Evolutionary conservation across 2,113 vertebrate genomes (phyloP).

Genomic region (Neodon shergylaensis): DNA sequence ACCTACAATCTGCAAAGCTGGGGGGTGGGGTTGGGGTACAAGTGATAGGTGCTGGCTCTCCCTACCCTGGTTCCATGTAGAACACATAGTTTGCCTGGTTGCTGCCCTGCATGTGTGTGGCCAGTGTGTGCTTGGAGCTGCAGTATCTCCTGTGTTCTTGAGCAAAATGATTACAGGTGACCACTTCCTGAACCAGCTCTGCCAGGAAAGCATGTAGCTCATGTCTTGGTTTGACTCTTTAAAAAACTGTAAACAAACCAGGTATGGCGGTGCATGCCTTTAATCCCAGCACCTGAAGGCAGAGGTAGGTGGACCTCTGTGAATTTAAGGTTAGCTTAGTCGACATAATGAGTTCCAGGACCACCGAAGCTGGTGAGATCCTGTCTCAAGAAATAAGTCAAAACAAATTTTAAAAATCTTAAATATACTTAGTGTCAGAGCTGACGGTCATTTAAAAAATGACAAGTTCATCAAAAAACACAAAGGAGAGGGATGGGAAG

Average conservation of each 20-base stretch:
- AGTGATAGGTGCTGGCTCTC: background rate
- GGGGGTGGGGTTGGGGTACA: background rate
- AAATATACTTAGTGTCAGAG: background rate
- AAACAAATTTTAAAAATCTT: background rate
- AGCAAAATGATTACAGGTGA: background rate
- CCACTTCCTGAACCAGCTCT: background rate
- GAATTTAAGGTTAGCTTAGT: background rate
- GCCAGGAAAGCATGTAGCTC: background rate
- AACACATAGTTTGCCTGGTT: too few relatives aligned
- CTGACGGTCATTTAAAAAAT: background rate
- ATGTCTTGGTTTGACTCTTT: background rate
- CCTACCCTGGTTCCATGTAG: background rate
- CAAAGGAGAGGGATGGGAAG: background rate
- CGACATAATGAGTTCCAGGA: background rate
- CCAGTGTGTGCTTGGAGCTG: too few relatives aligned
- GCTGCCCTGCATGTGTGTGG: background rate
- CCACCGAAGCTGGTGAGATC: background rate
- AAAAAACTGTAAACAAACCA: background rate
- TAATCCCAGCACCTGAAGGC: background rate
- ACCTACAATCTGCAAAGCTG: background rate
- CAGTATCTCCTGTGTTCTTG: background rate
- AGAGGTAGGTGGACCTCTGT: background rate
- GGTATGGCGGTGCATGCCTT: background rate
- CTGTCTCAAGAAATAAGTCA: background rate
- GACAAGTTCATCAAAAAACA: background rate